Evolutionary conservation across 2,888 invertebrate species (phyloP), one percentile per base, ranked within the genome.

Genomic region (Heliconius aoede): DNA sequence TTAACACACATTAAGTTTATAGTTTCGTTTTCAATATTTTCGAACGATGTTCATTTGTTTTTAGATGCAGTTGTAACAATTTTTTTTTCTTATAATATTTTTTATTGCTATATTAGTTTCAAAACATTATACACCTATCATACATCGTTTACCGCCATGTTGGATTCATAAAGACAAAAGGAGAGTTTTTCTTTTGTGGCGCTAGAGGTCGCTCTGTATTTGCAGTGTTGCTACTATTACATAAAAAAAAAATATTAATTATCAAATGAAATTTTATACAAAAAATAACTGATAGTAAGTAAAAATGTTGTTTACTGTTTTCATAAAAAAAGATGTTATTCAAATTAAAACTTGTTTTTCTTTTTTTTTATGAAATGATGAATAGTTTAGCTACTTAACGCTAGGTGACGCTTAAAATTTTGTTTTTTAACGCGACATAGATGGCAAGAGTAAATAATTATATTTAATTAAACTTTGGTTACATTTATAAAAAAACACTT

Each of bases 121-220:
- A 94, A 92, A 94, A 94, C 94, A 94, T 91, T 93, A 90, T 88
- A 91, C 88, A 91, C 91, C 91, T 91, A 90, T 91, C 93, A 92
- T 92, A 91, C 89, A 89, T 88, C 87, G 88, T 91, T 94, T 93
- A 89, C 93, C 93, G 94, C 94, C 94, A 94, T 94, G 92, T 94
- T 94, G 94, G 90, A 92, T 92, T 91, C 89, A 89, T 87, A 85
- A 90, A 92, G 91, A 93, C 91, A 91, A 92, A 91, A 92, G 89
- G 86, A 87, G 83, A 85, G 85, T 85, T 89, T 86, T 30, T 9
- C 0, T 28, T 79, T 82, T 79, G 79, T 67, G 68, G 79, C 88
- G 83, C 82, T 84, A 91, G 92, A 85, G 88, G 87, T 85, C 86
- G 86, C 83, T 82, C 76, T 72, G 73, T 51, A 4, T n/a, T 4